Evolutionary conservation across 1,140 invertebrate genomes (phyloP), one percentile per base, ranked within the genome.

Genomic region (Palaemon carinicauda): DNA sequence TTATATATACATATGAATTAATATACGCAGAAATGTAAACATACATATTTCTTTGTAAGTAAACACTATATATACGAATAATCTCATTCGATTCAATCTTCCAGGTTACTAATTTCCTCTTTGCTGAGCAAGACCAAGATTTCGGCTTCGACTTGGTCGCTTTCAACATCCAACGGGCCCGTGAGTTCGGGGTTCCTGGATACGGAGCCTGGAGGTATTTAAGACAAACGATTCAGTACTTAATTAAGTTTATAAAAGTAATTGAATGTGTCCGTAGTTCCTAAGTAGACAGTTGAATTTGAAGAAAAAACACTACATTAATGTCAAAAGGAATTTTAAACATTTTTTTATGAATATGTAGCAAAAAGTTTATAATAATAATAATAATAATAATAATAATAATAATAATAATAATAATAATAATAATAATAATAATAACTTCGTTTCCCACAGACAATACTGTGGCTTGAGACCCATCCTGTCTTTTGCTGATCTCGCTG

Each of bases 111-210:
- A 92, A 91, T 65, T 90, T 91, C 52, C 89, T 92, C 24, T 92
- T 92, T 87, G 91, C 92, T 84, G 90, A 91, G 85, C 90, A 89
- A 21, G 89, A 91, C 12, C 89, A 91, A 17, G 82, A 87, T 17
- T 92, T 91, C 84, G 93, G 93, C 53, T 90, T 93, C 93, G 97
- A 98, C 92, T 92, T 98, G 89, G 97, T 97, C 3, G 96, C 97
- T 1, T 96, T 98, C 90, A 98, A 98, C 91, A 97, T 98, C 94
- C 97, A 98, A 91, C 93, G 97, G 90, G 97, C 96, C 50, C 93
- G 97, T 87, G 97, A 98, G 91, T 97, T 98, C 90, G 97, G 97
- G 85, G 93, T 98, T 82, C 96, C 96, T 52, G 96, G 96, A 56
- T 98, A 97, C 91, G 97, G 97, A 95, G 96, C 97, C 91, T 98